Base-by-base conservation (phyloP, 2,113 vertebrate species). In the Mugil cephalus region DNA sequence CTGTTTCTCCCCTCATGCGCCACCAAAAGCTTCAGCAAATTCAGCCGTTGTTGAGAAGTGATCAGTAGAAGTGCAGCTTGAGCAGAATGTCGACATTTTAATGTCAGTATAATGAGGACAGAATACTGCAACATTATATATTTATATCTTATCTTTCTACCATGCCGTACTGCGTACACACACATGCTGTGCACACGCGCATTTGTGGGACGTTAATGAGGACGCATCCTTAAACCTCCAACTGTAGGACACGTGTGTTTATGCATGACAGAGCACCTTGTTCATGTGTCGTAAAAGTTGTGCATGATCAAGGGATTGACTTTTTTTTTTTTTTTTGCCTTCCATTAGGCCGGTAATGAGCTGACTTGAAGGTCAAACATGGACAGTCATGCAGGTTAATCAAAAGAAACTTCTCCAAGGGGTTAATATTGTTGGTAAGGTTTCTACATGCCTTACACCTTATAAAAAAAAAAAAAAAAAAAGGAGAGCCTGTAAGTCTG, bases 331-430 rank as follows among this genome's bases (percentile, higher is more conserved):
- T 47, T 81, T 69, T 47, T 43, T 74, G 62, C 82, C 82, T 88
- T 84, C 78, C 85, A 88, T 84, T 87, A 87, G 55, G 52, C 47
- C 59, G 72, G 51, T 83, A 84, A 88, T 83, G 82, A 85, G 87
- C 82, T 78, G 87, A 78, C 85, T 80, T 83, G 75, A 72, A 80
- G 82, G 79, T 87, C 78, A 76, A 65, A 60, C 79, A 85, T 81
- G 77, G 74, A 74, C 73, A 46, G 60, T 46, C 40, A 3, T 36
- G 66, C 70, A 60, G 56, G 36, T 52, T 83, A 83, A 87, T 88
- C 74, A 87, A 72, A 77, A 75, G 54, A 50, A 75, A 69, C 1
- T 56, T 83, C 11, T 61, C 39, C 1, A 13, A 80, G 42, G 53
- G 54, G 58, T 47, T 21, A 71, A 64, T 36, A 55, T 70, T n/a